Base-by-base conservation (phyloP, 2,113 vertebrate species). In the Catharus bicknelli region DNA sequence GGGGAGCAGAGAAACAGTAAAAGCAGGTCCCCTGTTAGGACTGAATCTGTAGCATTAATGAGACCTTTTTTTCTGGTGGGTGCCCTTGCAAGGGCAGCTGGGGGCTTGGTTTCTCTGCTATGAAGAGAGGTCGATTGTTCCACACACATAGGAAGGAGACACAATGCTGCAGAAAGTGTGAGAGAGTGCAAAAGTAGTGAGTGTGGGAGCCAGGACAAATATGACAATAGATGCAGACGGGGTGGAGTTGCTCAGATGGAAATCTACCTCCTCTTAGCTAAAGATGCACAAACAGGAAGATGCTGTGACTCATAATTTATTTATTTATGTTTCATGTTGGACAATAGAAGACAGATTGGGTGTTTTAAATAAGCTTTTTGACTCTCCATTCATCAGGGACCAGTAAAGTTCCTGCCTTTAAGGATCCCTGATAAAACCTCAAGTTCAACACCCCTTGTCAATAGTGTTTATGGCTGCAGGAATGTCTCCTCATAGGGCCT, bases 231-330 rank as follows among this genome's bases (percentile, higher is more conserved):
- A 62, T 80, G 77, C 40, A 96, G 83, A 55, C 0, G 0, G 64
- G 88, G 88, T 85, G 85, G 88, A 77, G 88, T 18, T 80, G n/a
- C 68, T 86, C 29, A 91, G 75, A 91, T 90, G 83, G 68, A 94
- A 94, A 91, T 94, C 88, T 83, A 51, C 29, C 70, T 88, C 48
- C 50, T 90, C 45, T 68, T 74, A 55, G 47, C 63, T 85, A 13
- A 82, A 85, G 50, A 85, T 43, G 47, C 47, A 62, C 67, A 94
- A 95, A 74, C 68, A 95, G 59, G 72, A 92, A 96, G 73, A 92
- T 88, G 57, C 45, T 57, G 38, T 75, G 62, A 79, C 13, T 89
- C 53, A 68, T 50, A 0, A 50, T 75, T 86, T 84, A 42, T 81
- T 88, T 88, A 38, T 72, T 82, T 76, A 69, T 91, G 32, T 20